Evolutionary conservation across 2,797 vertebrate species (phyloP), one percentile per base, ranked within the genome.

Genomic region (Pseudochromis fuscus): DNA sequence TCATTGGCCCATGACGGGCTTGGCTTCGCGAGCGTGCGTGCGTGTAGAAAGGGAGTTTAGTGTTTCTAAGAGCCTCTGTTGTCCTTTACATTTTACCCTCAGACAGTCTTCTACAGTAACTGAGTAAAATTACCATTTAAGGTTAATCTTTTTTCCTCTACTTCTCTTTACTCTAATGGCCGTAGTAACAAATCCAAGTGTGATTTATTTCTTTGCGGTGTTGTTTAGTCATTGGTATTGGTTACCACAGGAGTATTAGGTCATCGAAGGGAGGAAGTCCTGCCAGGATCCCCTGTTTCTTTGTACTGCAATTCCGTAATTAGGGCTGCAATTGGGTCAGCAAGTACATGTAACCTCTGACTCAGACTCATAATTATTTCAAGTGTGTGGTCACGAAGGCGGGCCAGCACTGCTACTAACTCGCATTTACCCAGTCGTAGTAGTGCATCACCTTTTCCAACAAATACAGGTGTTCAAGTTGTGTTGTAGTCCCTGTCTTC

Each of bases 321-420:
- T 85, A 79, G 86, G 73, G 59, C 52, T 61, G 74, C 11, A 87
- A 84, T 77, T 86, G 78, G 81, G 86, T 87, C 89, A 82, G 75
- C 62, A 58, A 45, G 77, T 79, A 82, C 87, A 90, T 78, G 59
- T 60, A 67, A 82, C 86, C 87, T 87, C 85, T 65, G 77, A 86
- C 76, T 82, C 56, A 46, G 64, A 62, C 88, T 93, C 92, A 93
- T 93, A 75, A 91, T 91, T 93, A 92, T 93, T 94, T 94, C 82
- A 94, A 71, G 59, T 72, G 52, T 84, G 63, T 66, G 70, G 50
- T 84, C 53, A 83, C 63, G 50, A 63, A 77, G 57, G 42, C 4
- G 0, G 59, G 40, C 23, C 66, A 57, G 60, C 57, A n/a, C 24
- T 38, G 45, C 55, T 48, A 30, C 28, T 33, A 9, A 45, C 67